Evolutionary conservation across 2,113 vertebrate genomes (phyloP).

Genomic region (Garra rufa): DNA sequence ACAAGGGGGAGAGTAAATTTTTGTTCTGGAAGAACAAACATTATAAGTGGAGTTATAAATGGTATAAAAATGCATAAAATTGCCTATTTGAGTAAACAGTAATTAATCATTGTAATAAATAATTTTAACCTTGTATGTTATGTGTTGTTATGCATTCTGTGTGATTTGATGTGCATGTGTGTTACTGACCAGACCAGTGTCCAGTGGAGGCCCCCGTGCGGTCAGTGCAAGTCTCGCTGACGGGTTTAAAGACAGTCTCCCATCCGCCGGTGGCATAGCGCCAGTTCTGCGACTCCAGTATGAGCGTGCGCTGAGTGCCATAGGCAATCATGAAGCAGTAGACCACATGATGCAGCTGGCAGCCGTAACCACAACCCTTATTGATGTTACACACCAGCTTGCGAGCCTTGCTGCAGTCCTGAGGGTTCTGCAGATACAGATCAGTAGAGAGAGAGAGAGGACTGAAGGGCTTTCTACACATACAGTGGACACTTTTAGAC

Average conservation of each 20-base stretch:
- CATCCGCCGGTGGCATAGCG: constrained; percentile 88
- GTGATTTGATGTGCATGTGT: background rate
- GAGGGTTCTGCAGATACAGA: constrained; percentile 79
- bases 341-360: constrained; percentile 90
- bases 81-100: too few species aligned
- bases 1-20: too few species aligned
- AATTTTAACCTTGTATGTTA: background rate
- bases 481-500: background rate
- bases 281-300: constrained; percentile 90
- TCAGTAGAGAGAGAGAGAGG: background rate
- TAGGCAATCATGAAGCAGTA: constrained; percentile 93
- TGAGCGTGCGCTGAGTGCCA: constrained; percentile 85
- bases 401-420: constrained; percentile 87
- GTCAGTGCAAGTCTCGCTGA: constrained; percentile 86
- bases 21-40: too few species aligned
- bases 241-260: constrained; percentile 89
- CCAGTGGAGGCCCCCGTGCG: constrained; percentile 81
- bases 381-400: constrained; percentile 92
- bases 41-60: too few species aligned
- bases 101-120: too few species aligned
- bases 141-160: background rate
- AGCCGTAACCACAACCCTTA: constrained; percentile 91
- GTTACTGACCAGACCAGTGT: constrained; percentile 87
- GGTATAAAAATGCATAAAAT: too few species aligned
- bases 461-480: background rate